Evolutionary conservation across 2,888 invertebrate species (phyloP).

Genomic region (Pasiphila rectangulata): DNA sequence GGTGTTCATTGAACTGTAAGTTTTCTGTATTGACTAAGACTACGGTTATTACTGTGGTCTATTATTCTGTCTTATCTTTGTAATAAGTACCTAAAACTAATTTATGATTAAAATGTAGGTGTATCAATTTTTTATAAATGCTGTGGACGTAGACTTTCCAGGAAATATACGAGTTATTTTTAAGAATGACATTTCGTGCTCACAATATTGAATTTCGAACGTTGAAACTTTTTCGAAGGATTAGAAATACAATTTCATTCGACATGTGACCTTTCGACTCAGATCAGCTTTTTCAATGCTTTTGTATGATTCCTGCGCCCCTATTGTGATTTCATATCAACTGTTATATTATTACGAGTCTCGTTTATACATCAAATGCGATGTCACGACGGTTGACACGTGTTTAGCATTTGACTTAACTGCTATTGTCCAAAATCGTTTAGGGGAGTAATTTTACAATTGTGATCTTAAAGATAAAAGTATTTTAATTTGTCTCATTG

Average conservation of each 20-base stretch:
- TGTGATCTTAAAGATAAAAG: constrained; percentile 31
- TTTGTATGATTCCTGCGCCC: constrained; percentile 37
- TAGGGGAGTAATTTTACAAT: constrained; percentile 53
- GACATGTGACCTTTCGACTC: constrained; percentile 19
- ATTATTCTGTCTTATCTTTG: no score
- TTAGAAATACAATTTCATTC: constrained; percentile 10
- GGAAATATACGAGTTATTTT: neutral
- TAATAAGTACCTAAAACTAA: no score
- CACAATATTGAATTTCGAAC: constrained; percentile 8
- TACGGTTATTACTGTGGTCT: no score
- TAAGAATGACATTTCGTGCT: constrained; percentile 15
- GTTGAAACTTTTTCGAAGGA: constrained; percentile 10
- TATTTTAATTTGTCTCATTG: constrained; percentile 28
- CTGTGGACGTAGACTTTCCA: neutral
- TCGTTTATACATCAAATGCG: constrained; percentile 62
- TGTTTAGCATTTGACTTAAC: constrained; percentile 74
- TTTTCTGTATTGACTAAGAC: no score
- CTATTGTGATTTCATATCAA: constrained; percentile 62
- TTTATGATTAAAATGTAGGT: no score
- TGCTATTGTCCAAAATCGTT: constrained; percentile 63
- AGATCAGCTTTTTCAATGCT: constrained; percentile 16
- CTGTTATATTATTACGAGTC: constrained; percentile 67
- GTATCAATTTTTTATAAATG: no score
- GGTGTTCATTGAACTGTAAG: no score
- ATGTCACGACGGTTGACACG: constrained; percentile 74